phyloP scores from a whole-genome alignment of 2,113 vertebrate genomes.

The Mugil cephalus region DNA sequence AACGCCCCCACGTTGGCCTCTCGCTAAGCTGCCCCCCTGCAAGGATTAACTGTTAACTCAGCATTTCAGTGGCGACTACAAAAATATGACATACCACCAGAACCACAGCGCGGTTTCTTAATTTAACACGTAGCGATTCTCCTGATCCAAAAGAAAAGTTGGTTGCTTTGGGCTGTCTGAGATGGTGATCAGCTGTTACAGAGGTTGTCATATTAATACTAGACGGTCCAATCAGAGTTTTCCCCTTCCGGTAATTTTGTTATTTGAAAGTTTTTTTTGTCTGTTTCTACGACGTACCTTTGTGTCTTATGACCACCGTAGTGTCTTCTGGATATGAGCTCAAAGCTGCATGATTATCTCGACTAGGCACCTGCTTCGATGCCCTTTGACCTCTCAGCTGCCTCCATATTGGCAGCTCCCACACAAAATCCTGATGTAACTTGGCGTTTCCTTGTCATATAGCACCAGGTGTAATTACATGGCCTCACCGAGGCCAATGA shows the following conservation, averaged over 20 bases:
- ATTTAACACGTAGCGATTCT: not conserved
- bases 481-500: conserved; percentile 5
- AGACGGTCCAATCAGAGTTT: not conserved
- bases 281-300: not conserved
- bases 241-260: no score
- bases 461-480: conserved; percentile 6
- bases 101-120: conserved; percentile 3
- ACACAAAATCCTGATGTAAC: not conserved
- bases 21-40: conserved; percentile 59
- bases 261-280: not conserved
- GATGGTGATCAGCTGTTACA: not conserved
- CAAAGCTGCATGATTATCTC: conserved; percentile 5
- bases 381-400: conserved; percentile 27
- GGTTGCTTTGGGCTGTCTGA: not conserved
- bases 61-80: conserved; percentile 53
- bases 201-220: no score
- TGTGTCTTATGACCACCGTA: not conserved
- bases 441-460: no score
- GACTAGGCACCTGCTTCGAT: conserved; percentile 27
- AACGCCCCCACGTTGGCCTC: conserved; percentile 48
- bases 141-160: not conserved
- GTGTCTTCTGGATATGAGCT: not conserved
- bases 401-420: conserved; percentile 4
- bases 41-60: conserved; percentile 71
- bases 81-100: conserved; percentile 45